A percentile compares a stretch with the other conserved stretches of the same genome.
Conservation (phyloP, 2,888 invertebrate genomes). For the Sarcophaga carnaria region DNA sequence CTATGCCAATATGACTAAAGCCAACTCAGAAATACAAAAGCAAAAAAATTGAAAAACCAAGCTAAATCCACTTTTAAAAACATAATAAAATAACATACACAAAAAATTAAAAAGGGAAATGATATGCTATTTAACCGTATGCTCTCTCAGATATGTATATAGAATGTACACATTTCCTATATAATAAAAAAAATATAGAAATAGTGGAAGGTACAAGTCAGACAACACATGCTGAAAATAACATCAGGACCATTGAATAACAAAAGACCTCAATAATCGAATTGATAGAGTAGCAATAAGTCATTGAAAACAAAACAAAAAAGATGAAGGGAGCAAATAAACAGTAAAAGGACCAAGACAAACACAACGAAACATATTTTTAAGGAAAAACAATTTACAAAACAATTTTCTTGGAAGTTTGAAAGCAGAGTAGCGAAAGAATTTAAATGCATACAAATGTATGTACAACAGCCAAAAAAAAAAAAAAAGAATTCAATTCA, state of each 20-base stretch:
- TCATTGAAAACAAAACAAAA: slow-evolving; percentile 29
- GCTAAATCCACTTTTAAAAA: no score
- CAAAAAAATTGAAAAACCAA: no score
- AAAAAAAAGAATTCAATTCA: slow-evolving; percentile 39
- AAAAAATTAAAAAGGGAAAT: slow-evolving; percentile 37
- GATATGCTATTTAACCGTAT: slow-evolving; percentile 37
- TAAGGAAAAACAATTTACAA: slow-evolving; percentile 76
- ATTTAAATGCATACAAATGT: background rate
- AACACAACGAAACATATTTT: slow-evolving; percentile 75
- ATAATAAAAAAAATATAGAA: no score
- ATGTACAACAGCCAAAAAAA: background rate
- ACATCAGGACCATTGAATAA: slow-evolving; percentile 51
- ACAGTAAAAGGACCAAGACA: slow-evolving; percentile 57
- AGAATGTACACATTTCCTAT: no score
- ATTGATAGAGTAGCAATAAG: slow-evolving; percentile 31
- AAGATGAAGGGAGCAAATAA: slow-evolving; percentile 52
- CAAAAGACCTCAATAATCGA: slow-evolving; percentile 41
- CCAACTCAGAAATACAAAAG: slow-evolving; percentile 17
- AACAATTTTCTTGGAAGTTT: slow-evolving; percentile 76
- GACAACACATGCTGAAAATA: slow-evolving; percentile 53
- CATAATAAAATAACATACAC: slow-evolving; percentile 18
- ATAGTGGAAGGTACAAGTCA: slow-evolving; percentile 22
- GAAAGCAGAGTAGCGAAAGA: slow-evolving; percentile 58
- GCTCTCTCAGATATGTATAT: no score
- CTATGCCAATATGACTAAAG: slow-evolving; percentile 27